Evolutionary conservation across 2,113 vertebrate species (phyloP).

Genomic region (Madoqua kirkii): DNA sequence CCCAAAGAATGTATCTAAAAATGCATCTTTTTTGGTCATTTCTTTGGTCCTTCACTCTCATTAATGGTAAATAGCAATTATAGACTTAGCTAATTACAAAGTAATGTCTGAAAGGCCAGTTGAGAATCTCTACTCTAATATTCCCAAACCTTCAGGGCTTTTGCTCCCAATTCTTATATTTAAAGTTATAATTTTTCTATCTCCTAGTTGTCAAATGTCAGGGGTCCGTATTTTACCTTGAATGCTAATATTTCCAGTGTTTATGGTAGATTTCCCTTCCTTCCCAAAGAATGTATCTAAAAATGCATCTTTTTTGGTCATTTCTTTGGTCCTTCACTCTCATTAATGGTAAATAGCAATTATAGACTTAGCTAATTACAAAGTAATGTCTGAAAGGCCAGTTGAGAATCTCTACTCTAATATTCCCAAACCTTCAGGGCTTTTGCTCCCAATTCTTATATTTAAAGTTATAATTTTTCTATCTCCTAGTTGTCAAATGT

Average conservation of each 20-base stretch:
- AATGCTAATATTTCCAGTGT: slow-evolving; percentile 31
- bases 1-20: slow-evolving; percentile 15
- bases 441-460: not conserved
- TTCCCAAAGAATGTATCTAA: slow-evolving; percentile 13
- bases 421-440: not conserved
- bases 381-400: not conserved
- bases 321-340: not conserved
- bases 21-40: not conserved
- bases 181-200: not conserved
- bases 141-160: not conserved
- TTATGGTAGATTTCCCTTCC: not conserved
- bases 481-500: not conserved
- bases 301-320: not conserved
- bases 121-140: not conserved
- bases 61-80: not conserved
- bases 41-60: not conserved
- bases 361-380: not conserved
- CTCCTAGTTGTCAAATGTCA: not conserved
- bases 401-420: not conserved
- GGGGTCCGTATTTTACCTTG: too few species aligned
- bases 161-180: not conserved
- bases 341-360: not conserved
- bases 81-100: not conserved
- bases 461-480: not conserved
- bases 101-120: not conserved